Percentiles rank a stretch among this genome's conserved stretches.
These are phyloP conservation scores for Ageneiosus marmoratus DNA, from an alignment of 2,113 vertebrate genomes.

Conservation along the genomic window DNA sequence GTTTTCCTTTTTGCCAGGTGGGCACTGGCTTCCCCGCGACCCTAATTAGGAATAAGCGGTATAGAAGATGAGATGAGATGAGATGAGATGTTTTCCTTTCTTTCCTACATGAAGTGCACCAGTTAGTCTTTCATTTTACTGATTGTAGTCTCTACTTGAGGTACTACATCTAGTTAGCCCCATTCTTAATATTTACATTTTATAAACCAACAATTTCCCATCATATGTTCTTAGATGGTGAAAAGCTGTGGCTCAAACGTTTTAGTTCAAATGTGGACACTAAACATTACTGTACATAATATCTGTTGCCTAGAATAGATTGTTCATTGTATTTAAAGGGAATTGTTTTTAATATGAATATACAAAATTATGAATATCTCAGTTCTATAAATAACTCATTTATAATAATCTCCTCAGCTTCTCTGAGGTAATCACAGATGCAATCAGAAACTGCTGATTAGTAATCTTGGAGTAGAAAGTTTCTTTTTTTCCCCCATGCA, in stretches of 20 bases:
- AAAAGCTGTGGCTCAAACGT: not conserved
- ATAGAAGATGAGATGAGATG: too few relatives aligned
- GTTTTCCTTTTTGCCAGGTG: too few relatives aligned
- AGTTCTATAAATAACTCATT: not conserved
- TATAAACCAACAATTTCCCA: not conserved
- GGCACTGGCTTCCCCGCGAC: too few relatives aligned
- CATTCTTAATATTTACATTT: not conserved
- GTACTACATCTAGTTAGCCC: not conserved
- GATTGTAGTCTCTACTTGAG: not conserved
- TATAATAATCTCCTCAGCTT: not conserved
- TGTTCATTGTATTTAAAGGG: not conserved
- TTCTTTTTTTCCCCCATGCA: not conserved
- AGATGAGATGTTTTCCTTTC: too few relatives aligned
- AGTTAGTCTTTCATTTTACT: too few relatives aligned
- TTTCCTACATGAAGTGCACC: not conserved
- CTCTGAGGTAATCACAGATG: not conserved
- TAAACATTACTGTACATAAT: not conserved
- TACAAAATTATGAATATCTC: not conserved
- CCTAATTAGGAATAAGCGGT: too few relatives aligned
- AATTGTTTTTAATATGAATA: not conserved
- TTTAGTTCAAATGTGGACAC: not conserved
- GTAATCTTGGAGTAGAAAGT: not conserved
- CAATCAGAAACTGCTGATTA: not conserved
- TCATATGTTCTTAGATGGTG: not conserved
- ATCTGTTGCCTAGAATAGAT: not conserved